These are phyloP conservation scores for Seira ritae DNA, from an alignment of 2,888 invertebrate species.

Conservation along the genomic window DNA sequence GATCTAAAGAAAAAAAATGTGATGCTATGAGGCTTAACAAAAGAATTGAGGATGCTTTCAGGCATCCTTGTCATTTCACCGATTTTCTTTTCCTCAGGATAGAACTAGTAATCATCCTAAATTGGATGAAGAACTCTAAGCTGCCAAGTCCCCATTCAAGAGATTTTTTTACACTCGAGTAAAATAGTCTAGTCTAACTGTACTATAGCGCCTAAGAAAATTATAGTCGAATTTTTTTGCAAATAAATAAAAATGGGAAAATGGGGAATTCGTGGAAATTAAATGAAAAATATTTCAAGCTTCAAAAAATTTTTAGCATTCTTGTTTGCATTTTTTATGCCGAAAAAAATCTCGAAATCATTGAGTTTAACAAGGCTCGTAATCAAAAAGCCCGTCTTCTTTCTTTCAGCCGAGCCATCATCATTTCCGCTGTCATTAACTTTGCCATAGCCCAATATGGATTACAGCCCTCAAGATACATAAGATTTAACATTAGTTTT, in stretches of 20 bases:
- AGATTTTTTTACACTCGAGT: no score
- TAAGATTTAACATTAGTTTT: no score
- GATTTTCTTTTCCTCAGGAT: background rate
- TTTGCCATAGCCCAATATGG: no score
- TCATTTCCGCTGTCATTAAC: conserved; percentile 43
- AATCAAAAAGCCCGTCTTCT: background rate
- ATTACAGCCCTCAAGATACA: no score
- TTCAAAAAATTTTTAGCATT: no score
- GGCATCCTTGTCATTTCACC: background rate
- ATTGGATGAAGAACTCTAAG: background rate
- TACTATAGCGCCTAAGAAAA: background rate
- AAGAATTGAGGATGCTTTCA: background rate
- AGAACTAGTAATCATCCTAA: conserved; percentile 9
- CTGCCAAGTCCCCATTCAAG: no score
- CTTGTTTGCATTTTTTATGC: background rate
- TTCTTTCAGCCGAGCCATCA: no score
- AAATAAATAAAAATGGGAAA: no score
- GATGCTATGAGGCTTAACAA: background rate
- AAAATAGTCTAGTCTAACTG: no score
- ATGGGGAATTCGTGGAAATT: no score
- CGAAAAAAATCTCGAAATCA: conserved; percentile 57
- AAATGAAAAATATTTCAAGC: no score
- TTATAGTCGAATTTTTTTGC: no score
- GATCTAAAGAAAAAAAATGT: conserved; percentile 5
- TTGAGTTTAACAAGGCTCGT: conserved; percentile 57